A percentile compares a stretch with the other conserved stretches of the same genome.
These are phyloP conservation scores for Ostrea edulis DNA, from an alignment of 1,140 invertebrate genomes.

Conservation along the genomic window DNA sequence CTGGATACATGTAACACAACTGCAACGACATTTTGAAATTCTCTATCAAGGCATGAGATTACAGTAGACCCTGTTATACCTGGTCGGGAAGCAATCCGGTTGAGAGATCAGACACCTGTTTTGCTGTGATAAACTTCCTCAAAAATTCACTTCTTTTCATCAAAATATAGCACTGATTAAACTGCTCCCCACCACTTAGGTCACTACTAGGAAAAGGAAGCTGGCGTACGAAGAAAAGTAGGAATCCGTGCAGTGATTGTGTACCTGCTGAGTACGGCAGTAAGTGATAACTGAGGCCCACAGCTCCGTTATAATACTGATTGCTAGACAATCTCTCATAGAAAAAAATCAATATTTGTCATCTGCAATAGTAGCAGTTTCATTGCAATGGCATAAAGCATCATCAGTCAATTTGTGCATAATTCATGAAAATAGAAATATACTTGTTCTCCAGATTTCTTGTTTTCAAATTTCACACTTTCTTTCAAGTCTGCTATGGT, in stretches of 20 bases:
- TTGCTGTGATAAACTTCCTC: not conserved
- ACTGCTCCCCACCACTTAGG: not conserved
- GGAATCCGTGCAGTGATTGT: not conserved
- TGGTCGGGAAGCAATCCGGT: no score
- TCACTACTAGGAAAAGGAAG: not conserved
- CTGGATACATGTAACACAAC: no score
- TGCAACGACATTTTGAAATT: no score
- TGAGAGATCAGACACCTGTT: not conserved
- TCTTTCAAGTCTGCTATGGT: no score
- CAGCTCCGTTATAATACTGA: not conserved
- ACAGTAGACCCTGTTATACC: no score
- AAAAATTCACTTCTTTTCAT: slow-evolving; percentile 4
- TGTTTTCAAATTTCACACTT: no score
- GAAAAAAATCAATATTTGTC: slow-evolving; percentile 36
- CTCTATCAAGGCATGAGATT: no score
- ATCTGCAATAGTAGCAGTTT: not conserved
- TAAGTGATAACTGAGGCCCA: not conserved
- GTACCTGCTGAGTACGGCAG: not conserved
- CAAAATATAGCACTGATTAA: not conserved
- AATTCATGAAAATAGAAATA: no score
- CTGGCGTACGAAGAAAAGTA: not conserved
- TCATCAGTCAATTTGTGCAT: no score
- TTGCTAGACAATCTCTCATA: slow-evolving; percentile 5
- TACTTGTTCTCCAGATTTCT: no score
- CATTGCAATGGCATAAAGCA: not conserved